Base-by-base conservation (phyloP, 1,140 invertebrate genomes). In the Alviniconcha marisindica region DNA sequence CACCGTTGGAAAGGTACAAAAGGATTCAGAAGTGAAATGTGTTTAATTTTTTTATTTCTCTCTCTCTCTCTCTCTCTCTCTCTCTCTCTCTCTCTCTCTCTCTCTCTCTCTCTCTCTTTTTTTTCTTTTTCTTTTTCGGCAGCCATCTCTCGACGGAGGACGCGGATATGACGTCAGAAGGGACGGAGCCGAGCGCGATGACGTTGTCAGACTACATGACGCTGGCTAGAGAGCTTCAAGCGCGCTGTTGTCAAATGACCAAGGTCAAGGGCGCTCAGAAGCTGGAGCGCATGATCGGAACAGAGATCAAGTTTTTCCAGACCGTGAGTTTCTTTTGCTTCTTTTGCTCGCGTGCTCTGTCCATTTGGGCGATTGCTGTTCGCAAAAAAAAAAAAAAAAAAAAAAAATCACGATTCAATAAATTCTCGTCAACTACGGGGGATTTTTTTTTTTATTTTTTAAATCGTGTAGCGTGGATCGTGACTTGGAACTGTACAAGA, bases 21-120 rank as follows among this genome's bases (percentile, higher is more conserved):
- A 31, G 10, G 7, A 10, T 12, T 28, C 66, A 12, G 33, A 14
- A n/a, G 7, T 69, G n/a, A 31, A 31, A 14, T 31, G n/a, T 31
- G 7, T 69, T 12, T 12, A 7, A 10, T 7, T 31, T n/a, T 69
- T 28, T 14, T 14, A 7, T 28, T n/a, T 28, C 66, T 28, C 66
- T 28, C 66, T 69, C 66, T 69, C 66, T 69, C 66, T 69, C 66
- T 69, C 78, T 40, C 51, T 40, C 78, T 40, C 51, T 40, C 51
- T 40, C 78, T 40, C 78, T 40, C 78, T 40, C 66, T 69, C 66
- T 69, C 66, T 69, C 66, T 69, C 66, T 69, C 66, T 69, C 66
- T 69, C n/a, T 31, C n/a, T 69, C 33, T 69, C 33, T 36, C n/a
- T 69, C n/a, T 12, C n/a, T n/a, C 14, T 69, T 28, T 28, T n/a